Percentiles rank a stretch among this genome's conserved stretches.
Evolutionary conservation across 2,113 vertebrate species (phyloP).

Genomic region (Petaurus breviceps): DNA sequence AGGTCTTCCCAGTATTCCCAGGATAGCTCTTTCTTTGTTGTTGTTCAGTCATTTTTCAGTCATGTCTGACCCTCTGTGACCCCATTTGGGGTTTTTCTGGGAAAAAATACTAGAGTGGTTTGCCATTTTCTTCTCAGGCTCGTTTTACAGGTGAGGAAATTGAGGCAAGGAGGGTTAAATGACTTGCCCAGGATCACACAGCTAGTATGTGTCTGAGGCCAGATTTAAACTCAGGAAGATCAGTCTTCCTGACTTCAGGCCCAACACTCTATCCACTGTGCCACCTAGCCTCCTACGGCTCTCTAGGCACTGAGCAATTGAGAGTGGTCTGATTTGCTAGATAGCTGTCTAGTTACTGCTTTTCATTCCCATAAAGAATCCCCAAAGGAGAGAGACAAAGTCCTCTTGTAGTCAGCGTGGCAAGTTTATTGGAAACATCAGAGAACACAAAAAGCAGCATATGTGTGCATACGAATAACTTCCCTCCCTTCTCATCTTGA

Average conservation of each 20-base stretch:
- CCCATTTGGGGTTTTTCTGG: not conserved
- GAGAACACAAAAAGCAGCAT: slow-evolving; percentile 46
- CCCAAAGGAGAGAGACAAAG: slow-evolving; percentile 8
- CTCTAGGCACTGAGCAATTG: not conserved
- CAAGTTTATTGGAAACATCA: slow-evolving; percentile 75
- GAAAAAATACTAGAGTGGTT: not conserved
- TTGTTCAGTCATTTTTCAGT: not conserved
- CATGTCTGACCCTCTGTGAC: not conserved
- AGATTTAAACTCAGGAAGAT: not conserved
- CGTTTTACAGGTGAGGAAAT: not conserved
- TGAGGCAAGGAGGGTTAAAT: not conserved
- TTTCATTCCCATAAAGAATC: not conserved
- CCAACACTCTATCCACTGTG: not conserved
- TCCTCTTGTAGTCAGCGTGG: slow-evolving; percentile 35
- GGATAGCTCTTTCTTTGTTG: not conserved
- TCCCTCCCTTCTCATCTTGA: not conserved
- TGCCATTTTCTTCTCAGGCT: not conserved
- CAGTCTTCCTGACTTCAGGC: not conserved
- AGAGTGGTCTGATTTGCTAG: not conserved
- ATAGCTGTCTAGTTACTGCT: not conserved
- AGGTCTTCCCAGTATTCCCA: not conserved
- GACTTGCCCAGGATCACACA: not conserved
- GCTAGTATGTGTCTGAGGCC: too few species aligned
- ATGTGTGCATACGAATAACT: slow-evolving; percentile 44
- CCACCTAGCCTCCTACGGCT: not conserved